Evolutionary conservation across 2,113 vertebrate species (phyloP).

Genomic region (Spea bombifrons): DNA sequence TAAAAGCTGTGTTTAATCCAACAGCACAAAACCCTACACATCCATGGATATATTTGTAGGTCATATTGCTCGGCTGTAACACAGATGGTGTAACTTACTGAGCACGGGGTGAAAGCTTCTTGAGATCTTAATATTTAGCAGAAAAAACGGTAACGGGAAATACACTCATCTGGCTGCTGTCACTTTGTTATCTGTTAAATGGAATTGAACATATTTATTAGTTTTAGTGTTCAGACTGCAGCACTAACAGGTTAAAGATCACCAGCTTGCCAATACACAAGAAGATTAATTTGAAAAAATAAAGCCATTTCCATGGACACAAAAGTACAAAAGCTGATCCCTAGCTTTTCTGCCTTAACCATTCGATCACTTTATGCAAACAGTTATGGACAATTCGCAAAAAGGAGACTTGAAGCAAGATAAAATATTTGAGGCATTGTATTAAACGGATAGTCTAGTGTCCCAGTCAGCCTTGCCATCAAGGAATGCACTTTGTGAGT

Average conservation of each 20-base stretch:
- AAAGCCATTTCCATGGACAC: conserved; percentile 30
- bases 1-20: conserved; percentile 16
- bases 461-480: no score
- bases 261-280: conserved; percentile 17
- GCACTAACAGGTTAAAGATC: conserved; percentile 22
- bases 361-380: no score
- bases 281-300: conserved; percentile 23
- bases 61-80: background rate
- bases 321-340: conserved; percentile 8
- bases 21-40: conserved; percentile 8
- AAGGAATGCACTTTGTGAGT: no score
- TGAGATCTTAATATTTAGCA: background rate
- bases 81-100: background rate
- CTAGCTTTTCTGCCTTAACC: background rate
- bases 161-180: background rate
- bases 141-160: background rate
- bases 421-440: no score
- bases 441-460: no score
- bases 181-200: background rate
- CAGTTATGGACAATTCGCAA: no score
- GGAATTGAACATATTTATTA: background rate
- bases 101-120: background rate
- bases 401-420: no score
- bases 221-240: background rate
- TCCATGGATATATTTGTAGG: background rate